These are phyloP conservation scores for Austrolebias charrua DNA, from an alignment of 2,797 vertebrate species.

Conservation along the genomic window DNA sequence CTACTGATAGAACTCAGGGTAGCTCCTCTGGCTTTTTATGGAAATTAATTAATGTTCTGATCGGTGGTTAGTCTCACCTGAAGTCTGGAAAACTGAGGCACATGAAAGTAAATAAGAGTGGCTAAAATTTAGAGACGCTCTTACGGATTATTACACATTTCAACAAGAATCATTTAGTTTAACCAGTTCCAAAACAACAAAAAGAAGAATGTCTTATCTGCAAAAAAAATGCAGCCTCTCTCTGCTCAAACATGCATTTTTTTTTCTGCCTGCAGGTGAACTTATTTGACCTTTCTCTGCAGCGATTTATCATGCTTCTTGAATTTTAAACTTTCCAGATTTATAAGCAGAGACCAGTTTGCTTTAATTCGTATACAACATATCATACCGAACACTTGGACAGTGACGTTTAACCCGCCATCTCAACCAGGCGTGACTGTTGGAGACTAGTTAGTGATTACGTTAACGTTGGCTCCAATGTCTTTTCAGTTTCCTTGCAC, in stretches of 20 bases:
- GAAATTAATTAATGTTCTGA: constrained; percentile 32
- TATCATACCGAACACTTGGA: too few species aligned
- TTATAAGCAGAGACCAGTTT: neutral
- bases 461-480: too few species aligned
- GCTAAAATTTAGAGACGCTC: too few species aligned
- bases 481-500: neutral
- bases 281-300: neutral
- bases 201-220: too few species aligned
- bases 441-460: neutral
- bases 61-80: neutral
- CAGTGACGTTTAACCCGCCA: too few species aligned
- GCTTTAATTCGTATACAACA: neutral
- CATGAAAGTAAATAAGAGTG: too few species aligned
- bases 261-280: neutral
- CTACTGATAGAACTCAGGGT: constrained; percentile 60
- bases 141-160: too few species aligned
- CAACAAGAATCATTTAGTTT: too few species aligned
- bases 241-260: neutral
- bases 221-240: neutral
- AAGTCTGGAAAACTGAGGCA: too few species aligned
- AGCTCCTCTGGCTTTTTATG: constrained; percentile 55
- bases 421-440: neutral
- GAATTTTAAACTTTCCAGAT: neutral
- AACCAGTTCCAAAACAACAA: too few species aligned
- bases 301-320: neutral